Conservation (phyloP, 2,113 vertebrate genomes). For the Toxotes chatareus region DNA sequence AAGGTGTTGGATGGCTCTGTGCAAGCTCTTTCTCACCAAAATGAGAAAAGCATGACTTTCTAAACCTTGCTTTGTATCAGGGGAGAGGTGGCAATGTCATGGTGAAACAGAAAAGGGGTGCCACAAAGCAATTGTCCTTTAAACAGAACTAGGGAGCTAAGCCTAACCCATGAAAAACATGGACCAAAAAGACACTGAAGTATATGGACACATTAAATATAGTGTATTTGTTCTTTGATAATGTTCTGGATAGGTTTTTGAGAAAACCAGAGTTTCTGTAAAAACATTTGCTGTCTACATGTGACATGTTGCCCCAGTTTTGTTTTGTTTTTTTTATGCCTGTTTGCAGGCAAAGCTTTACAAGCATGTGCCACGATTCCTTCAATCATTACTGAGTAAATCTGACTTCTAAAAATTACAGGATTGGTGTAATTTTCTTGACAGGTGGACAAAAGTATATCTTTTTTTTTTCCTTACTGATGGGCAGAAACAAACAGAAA, state of each 20-base stretch:
- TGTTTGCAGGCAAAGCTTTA: not conserved
- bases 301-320: not conserved
- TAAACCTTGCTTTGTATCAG: too few relatives aligned
- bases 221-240: not conserved
- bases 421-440: too few relatives aligned
- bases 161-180: not conserved
- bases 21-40: not conserved
- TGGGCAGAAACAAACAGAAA: conserved; percentile 14
- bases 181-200: not conserved
- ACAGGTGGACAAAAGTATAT: not conserved
- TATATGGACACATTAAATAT: too few relatives aligned
- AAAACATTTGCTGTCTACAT: not conserved
- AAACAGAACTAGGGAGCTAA: not conserved
- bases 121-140: too few relatives aligned
- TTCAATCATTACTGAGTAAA: not conserved
- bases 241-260: too few relatives aligned
- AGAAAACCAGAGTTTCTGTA: too few relatives aligned
- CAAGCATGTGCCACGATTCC: too few relatives aligned
- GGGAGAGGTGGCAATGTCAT: too few relatives aligned
- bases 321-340: too few relatives aligned
- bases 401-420: not conserved
- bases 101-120: too few relatives aligned
- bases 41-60: not conserved
- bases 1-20: not conserved
- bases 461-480: not conserved